Evolutionary conservation across 2,797 vertebrate genomes (phyloP), one percentile per base, ranked within the genome.

Genomic region (Aplochiton taeniatus): DNA sequence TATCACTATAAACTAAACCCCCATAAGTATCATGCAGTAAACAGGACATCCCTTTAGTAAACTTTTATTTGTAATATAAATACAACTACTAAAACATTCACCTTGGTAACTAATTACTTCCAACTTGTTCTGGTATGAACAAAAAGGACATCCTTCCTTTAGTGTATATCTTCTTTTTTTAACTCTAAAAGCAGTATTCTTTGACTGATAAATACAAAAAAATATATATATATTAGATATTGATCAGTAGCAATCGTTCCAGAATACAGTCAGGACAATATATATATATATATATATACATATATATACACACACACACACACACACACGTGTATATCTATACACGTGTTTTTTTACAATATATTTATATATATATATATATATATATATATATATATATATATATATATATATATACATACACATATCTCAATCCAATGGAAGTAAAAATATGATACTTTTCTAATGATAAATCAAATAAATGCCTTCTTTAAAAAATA

Each of bases 401-500:
- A 53, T 31, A 31, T 31, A 31, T 31, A 31, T 31, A 31, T 2
- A 31, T 31, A 2, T 31, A 31, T 31, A 31, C 2, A n/a, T n/a
- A n/a, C n/a, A n/a, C n/a, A n/a, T n/a, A 31, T 31, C 31, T 31
- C 31, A 31, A 31, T 31, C 31, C 31, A 31, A 2, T 31, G 31
- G 6, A 20, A 68, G 42, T 63, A 19, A 77, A 45, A 49, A 50
- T 2, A 63, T 63, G n/a, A n/a, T 17, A 55, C 55, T 9, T 17
- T 5, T 5, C 41, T 46, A 14, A 60, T 65, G 65, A 67, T 57
- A 20, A 75, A 80, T 65, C 9, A 13, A 58, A 55, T 76, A 61
- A 76, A 58, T 74, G 61, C 85, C 83, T 82, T 83, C 72, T 84
- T 59, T 78, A 11, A 70, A 55, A 13, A 73, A 74, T 4, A 11